Conservation (phyloP, 2,797 vertebrate species). For the Podarcis siculus region DNA sequence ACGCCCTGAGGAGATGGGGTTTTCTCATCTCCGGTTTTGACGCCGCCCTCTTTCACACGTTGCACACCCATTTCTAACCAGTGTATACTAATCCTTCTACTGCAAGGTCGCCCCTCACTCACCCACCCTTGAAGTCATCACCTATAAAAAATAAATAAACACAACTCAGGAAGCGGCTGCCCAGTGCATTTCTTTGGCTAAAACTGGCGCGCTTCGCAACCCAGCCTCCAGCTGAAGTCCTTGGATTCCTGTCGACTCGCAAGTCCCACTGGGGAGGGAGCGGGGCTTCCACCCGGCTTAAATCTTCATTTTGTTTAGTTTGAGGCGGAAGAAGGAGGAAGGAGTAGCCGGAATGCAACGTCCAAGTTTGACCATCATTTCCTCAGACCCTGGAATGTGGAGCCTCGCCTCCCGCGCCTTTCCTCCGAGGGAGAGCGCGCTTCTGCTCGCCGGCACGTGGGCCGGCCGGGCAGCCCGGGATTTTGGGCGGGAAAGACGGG, state of each 20-base stretch:
- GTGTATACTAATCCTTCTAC: background rate
- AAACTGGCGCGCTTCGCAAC: background rate
- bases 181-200: background rate
- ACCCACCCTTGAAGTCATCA: too few species aligned
- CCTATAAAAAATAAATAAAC: background rate
- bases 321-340: too few species aligned
- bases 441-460: background rate
- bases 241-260: too few species aligned
- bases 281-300: too few species aligned
- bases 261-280: background rate
- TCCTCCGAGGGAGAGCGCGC: background rate
- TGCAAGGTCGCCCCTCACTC: too few species aligned
- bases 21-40: background rate
- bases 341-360: background rate
- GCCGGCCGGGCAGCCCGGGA: too few species aligned
- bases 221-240: background rate
- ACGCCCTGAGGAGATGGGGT: background rate
- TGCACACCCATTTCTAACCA: background rate
- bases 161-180: background rate
- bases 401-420: background rate
- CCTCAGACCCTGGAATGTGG: background rate
- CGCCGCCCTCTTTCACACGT: background rate
- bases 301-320: too few species aligned
- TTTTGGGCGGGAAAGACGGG: background rate
- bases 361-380: background rate